Conservation (phyloP, 2,113 vertebrate genomes). For the Petrocephalus zakoni region DNA sequence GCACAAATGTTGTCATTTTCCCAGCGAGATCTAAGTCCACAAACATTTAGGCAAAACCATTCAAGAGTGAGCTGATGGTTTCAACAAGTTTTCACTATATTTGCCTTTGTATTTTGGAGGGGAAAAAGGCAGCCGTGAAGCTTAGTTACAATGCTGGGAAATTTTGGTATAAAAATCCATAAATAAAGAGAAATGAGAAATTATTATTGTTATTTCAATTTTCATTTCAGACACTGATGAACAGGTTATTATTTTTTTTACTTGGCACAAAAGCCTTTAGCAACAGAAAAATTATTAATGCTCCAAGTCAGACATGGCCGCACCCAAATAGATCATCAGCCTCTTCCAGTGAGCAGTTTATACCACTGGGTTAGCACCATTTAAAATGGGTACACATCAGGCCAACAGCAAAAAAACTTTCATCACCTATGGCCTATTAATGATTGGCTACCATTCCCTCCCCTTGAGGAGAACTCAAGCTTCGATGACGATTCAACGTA, state of each 20-base stretch:
- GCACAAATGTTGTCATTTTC: constrained; percentile 49
- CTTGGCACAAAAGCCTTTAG: neutral
- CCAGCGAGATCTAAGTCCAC: constrained; percentile 33
- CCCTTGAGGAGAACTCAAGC: neutral
- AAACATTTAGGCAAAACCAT: constrained; percentile 41
- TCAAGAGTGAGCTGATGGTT: constrained; percentile 39
- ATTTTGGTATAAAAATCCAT: constrained; percentile 4
- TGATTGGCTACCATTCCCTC: too few species aligned
- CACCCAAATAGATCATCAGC: neutral
- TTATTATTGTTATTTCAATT: too few species aligned
- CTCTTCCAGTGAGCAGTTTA: neutral
- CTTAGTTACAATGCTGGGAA: constrained; percentile 1
- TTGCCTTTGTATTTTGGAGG: constrained; percentile 18
- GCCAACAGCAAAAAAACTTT: neutral
- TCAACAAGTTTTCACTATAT: constrained; percentile 31
- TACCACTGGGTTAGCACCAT: neutral
- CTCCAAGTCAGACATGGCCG: neutral
- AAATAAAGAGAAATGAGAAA: constrained; percentile 8
- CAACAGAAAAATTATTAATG: neutral
- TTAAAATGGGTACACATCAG: neutral
- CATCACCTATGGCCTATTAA: neutral
- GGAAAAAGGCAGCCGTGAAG: constrained; percentile 4
- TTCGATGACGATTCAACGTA: neutral
- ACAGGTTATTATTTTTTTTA: neutral
- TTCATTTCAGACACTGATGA: neutral